phyloP scores from a whole-genome alignment of 2,797 vertebrate genomes.

The Notolepis coatsorum region DNA sequence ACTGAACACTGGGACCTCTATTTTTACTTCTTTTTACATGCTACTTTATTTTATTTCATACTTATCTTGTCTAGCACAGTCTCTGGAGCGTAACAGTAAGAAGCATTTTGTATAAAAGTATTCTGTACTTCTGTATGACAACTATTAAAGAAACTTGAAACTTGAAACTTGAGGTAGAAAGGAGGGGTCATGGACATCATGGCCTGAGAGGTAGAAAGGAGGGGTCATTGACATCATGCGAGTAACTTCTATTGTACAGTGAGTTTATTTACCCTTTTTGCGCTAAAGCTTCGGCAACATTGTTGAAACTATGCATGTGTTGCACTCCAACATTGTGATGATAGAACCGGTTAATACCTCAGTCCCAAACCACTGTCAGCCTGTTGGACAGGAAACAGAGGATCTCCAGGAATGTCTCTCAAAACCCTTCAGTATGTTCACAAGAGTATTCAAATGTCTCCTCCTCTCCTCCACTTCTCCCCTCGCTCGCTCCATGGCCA shows the following conservation, averaged over 20 bases:
- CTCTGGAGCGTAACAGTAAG: too few relatives aligned
- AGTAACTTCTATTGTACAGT: neutral
- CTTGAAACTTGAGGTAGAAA: too few relatives aligned
- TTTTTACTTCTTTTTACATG: too few relatives aligned
- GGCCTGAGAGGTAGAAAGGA: neutral
- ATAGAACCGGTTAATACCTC: slow-evolving; percentile 72
- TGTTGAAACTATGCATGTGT: neutral
- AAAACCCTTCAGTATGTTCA: slow-evolving; percentile 59
- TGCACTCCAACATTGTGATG: slow-evolving; percentile 16
- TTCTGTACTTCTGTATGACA: too few relatives aligned
- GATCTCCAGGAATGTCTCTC: slow-evolving; percentile 65
- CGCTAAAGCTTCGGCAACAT: slow-evolving; percentile 8
- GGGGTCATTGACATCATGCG: neutral
- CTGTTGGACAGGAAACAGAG: slow-evolving; percentile 64
- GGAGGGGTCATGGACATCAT: too few relatives aligned
- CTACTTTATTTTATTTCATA: too few relatives aligned
- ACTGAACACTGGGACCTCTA: too few relatives aligned
- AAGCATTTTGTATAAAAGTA: too few relatives aligned
- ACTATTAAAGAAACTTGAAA: too few relatives aligned
- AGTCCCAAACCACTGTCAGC: slow-evolving; percentile 61
- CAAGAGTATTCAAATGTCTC: too few relatives aligned
- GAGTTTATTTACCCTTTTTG: neutral
- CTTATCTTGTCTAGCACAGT: too few relatives aligned
- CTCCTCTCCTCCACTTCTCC: slow-evolving; percentile 53
- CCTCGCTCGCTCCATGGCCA: too few relatives aligned